Evolutionary conservation across 2,797 vertebrate species (phyloP).

Genomic region (Phyllotis vaccarum): DNA sequence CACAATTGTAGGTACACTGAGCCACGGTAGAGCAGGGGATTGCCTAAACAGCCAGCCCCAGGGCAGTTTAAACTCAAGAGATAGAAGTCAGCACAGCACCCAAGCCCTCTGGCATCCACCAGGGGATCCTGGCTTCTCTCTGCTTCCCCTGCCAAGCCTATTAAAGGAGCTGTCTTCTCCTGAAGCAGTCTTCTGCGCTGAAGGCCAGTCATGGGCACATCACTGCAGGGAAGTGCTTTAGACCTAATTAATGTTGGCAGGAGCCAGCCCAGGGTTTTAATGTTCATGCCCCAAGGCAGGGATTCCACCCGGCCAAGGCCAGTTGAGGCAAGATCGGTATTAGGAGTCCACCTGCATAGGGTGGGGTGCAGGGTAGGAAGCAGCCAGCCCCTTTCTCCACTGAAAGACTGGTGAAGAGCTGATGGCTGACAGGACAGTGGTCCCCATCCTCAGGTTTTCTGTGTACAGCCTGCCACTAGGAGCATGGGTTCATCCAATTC

Average conservation of each 20-base stretch:
- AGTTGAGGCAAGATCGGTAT: not conserved
- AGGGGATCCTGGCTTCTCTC: not conserved
- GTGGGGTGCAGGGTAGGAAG: not conserved
- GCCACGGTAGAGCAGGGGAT: not conserved
- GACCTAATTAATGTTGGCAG: conserved; percentile 62
- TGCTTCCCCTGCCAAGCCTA: not conserved
- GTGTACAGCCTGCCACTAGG: not conserved
- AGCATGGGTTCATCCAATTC: not conserved
- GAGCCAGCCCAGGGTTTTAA: conserved; percentile 47
- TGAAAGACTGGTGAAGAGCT: not conserved
- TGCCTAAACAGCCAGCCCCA: not conserved
- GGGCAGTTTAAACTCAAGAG: not conserved
- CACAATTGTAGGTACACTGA: not conserved
- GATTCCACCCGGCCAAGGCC: conserved; percentile 41
- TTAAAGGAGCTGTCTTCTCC: not conserved
- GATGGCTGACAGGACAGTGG: not conserved
- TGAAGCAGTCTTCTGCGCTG: not conserved
- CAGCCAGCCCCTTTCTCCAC: not conserved
- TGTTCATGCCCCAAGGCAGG: conserved; percentile 43
- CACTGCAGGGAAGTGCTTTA: conserved; percentile 33
- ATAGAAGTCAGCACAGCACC: not conserved
- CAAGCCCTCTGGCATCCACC: not conserved
- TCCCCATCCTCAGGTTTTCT: not conserved
- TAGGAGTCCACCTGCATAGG: not conserved
- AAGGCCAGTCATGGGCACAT: conserved; percentile 42